Evolutionary conservation across 1,140 invertebrate genomes (phyloP), one percentile per base, ranked within the genome.

Genomic region (Drosophila repleta): DNA sequence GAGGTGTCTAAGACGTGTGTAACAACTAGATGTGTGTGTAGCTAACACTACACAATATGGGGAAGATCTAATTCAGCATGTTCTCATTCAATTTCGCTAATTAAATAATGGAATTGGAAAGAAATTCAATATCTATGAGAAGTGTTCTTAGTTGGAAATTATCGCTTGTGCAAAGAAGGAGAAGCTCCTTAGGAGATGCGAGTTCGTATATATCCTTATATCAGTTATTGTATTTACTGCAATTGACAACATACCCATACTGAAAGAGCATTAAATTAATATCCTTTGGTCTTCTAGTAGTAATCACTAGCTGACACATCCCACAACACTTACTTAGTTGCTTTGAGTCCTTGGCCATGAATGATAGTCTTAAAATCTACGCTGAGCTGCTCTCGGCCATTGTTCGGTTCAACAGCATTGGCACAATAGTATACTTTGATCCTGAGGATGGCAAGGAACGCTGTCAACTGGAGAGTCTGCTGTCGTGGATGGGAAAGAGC

Each of bases 371-470:
- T 17, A 13, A 32, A 21, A 24, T 53, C 48, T 67, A 72, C 24
- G 29, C 53, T 11, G 55, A 66, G 4, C 41, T 72, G 0, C 17
- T 60, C 29, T 52, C 63, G 17, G 15, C 37, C 24, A 24, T 67
- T 13, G 15, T 60, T 8, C 48, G 32, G 21, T 32, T 45, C 6
- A 39, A 67, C 13, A 72, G 52, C 37, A 53, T 66, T 24, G 48
- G 39, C 11, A 60, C 63, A 17, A 53, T 72, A n/a, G 29, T 72
- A 5, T 72, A 67, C n/a, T 67, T 60, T 26, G 48, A 39, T 17
- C 62, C 62, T 8, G 69, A 60, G 21, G 4, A 66, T 11, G 55
- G 17, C 15, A 29, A n/a, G 8, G 37, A 60, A 10, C 11, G 2
- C 17, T 72, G 69, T 8, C 63, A 60, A 8, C 4, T 72, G 21